Base-by-base conservation (phyloP, 2,888 invertebrate species). In the Cheilosia vernalis region DNA sequence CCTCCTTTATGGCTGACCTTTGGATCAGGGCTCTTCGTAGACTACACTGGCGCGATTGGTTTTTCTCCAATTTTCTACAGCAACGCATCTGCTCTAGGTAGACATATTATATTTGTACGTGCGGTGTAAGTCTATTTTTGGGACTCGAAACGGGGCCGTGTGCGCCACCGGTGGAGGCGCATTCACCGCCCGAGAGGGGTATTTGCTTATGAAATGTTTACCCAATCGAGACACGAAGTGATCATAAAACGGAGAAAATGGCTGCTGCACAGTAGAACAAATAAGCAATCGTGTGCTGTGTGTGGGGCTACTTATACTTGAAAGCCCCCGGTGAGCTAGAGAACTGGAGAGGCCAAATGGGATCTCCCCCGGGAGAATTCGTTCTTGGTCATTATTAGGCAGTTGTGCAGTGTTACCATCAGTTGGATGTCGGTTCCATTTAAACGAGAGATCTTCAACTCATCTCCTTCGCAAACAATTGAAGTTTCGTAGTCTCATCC, bases 101-200 rank as follows among this genome's bases (percentile, higher is more conserved):
- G 70, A 49, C 53, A 21, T 10, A 24, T 13, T 10, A 9, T 24
- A 13, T 51, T 24, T 51, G 13, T 51, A 79, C 79, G 78, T 53
- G 56, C 49, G 70, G 70, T 76, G 84, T 70, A 60, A 80, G 72
- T 80, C 76, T 85, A 85, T 81, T 85, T 85, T 85, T 80, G 85
- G 85, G 76, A 74, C 21, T 55, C n/a, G 33, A 84, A 84, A 84
- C 49, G 79, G 79, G 84, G 84, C 84, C 79, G 79, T 37, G 10
- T 37, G 37, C 53, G 13, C 44, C 27, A 44, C 63, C 19, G 27
- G 17, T 40, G 79, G 70, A 61, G 73, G 47, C 61, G 64, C 77
- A 78, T 66, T 58, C 60, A 40, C 63, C 55, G 44, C 37, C 55
- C 60, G 37, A 63, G 74, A 69, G 58, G 67, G 53, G 49, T 47